Conservation (phyloP, 2,113 vertebrate genomes). For the Rhabdornis inornatus region DNA sequence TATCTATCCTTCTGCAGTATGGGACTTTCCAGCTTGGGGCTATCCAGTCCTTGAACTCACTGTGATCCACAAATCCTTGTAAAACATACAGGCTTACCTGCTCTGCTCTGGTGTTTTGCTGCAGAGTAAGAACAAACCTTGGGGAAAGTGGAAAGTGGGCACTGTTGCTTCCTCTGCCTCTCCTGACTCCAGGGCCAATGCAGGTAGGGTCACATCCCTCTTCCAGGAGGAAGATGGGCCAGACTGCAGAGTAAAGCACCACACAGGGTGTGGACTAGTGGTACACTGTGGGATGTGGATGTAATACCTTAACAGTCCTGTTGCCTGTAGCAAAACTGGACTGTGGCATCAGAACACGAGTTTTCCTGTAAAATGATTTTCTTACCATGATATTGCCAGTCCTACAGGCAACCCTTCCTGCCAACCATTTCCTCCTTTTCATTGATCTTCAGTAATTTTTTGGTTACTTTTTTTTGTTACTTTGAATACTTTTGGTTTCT, state of each 20-base stretch:
- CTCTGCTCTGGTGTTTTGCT: not conserved
- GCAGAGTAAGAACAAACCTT: not conserved
- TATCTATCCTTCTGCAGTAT: not conserved
- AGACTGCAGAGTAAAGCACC: not conserved
- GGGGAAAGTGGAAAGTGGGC: not conserved
- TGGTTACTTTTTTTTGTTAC: not conserved
- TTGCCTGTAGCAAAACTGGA: not conserved
- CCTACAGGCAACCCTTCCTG: not conserved
- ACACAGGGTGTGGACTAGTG: not conserved
- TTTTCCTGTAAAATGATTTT: not conserved
- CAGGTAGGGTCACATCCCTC: not conserved
- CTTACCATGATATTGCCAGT: not conserved
- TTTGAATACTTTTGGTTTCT: not conserved
- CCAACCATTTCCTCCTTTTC: not conserved
- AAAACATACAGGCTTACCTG: not conserved
- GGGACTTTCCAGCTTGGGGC: not conserved
- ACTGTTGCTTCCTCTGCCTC: not conserved
- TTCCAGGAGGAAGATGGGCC: not conserved
- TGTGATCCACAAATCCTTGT: not conserved
- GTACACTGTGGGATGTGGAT: not conserved
- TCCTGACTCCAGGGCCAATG: not conserved
- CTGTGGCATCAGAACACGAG: not conserved
- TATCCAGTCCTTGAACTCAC: not conserved
- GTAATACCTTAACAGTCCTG: not conserved
- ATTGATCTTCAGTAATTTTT: not conserved